Base-by-base conservation (phyloP, 2,113 vertebrate species). In the Tetrax tetrax region DNA sequence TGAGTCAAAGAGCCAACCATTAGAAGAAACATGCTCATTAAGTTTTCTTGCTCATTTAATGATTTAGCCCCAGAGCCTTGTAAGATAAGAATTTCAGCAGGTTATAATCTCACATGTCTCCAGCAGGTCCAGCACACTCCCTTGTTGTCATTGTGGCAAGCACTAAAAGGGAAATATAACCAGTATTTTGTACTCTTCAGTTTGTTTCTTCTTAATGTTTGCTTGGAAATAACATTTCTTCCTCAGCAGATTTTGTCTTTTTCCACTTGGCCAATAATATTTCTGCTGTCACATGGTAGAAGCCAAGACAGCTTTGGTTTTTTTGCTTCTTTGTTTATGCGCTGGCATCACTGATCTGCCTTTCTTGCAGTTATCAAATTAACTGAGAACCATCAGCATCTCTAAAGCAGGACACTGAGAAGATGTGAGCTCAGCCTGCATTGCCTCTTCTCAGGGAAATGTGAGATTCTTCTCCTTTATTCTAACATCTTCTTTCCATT, bases 131-230 rank as follows among this genome's bases (percentile, higher is more conserved):
- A 35, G 63, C 29, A 29, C 13, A 27, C 91, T 83, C 21, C 35
- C 27, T 47, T 47, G 51, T 65, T 0, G 0, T 16, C 54, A 56
- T 71, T 83, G 87, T 69, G 61, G 31, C 68, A 91, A 77, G 38
- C n/a, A 38, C 43, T 85, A 53, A 51, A 75, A 75, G 48, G 20
- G 57, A 38, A 89, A 60, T 31, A 35, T n/a, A 64, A 51, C 10
- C 45, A 80, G 20, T 92, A 74, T 95, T 90, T 95, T 64, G 37
- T 69, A 75, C n/a, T 82, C 27, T 77, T 41, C 70, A 33, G 27
- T 84, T 57, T 95, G 87, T 95, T 91, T 91, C 81, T 89, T 92
- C 79, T 74, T 87, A 70, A n/a, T 96, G 60, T 69, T 95, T 95
- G 43, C 59, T 80, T 94, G 66, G 63, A 97, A 96, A 89, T 45